A percentile compares a stretch with the other conserved stretches of the same genome.
Conservation (phyloP, 2,888 invertebrate species). For the Pachydiplax longipennis region DNA sequence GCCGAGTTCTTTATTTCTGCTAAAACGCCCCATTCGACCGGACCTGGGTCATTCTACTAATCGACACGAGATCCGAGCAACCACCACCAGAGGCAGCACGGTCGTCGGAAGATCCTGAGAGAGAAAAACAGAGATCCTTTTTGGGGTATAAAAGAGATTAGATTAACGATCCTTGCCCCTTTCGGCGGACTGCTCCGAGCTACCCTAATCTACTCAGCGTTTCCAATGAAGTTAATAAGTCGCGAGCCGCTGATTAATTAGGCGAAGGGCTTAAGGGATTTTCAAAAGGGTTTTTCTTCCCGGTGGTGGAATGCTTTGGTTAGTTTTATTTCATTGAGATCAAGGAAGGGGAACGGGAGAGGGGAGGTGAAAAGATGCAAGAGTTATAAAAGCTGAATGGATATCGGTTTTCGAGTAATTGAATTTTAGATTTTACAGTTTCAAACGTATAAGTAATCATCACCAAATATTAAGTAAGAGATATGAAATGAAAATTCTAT, state of each 20-base stretch:
- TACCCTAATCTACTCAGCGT: conserved; percentile 32
- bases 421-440: too few species aligned
- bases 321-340: neutral
- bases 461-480: too few species aligned
- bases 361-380: neutral
- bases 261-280: neutral
- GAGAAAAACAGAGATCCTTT: neutral
- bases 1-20: neutral
- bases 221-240: conserved; percentile 41
- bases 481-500: too few species aligned
- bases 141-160: neutral
- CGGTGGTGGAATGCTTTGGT: neutral
- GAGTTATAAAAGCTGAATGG: neutral
- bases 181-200: neutral
- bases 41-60: neutral
- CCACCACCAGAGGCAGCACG: neutral
- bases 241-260: conserved; percentile 37
- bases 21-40: neutral
- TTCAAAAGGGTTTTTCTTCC: neutral
- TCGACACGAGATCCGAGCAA: neutral
- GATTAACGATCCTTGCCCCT: neutral
- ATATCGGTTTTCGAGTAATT: too few species aligned
- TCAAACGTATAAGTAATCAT: too few species aligned
- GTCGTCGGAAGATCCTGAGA: neutral
- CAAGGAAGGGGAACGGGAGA: neutral